phyloP scores from a whole-genome alignment of 2,797 vertebrate species.

The Chiloscyllium punctatum region DNA sequence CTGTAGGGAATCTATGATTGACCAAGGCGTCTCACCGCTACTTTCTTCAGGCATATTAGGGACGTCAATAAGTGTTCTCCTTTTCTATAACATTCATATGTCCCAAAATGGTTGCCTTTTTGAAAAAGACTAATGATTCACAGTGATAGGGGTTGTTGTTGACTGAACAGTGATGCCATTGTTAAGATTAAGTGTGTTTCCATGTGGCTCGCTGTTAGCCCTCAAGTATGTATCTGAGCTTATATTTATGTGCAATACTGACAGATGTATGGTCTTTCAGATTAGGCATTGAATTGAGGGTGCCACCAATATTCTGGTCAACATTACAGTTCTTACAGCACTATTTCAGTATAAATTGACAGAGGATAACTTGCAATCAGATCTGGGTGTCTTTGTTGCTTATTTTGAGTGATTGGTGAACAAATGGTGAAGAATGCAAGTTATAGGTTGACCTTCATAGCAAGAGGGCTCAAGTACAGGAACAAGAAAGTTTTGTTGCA shows the following conservation, averaged over 20 bases:
- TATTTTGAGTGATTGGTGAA: too few relatives aligned
- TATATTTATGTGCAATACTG: not conserved
- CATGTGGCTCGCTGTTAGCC: not conserved
- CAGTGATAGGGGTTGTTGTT: not conserved
- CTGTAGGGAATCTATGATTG: not conserved
- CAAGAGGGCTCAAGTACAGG: too few relatives aligned
- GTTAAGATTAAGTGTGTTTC: not conserved
- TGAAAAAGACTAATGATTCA: not conserved
- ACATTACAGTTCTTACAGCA: not conserved
- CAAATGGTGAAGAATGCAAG: too few relatives aligned
- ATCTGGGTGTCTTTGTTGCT: too few relatives aligned
- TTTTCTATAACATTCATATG: not conserved
- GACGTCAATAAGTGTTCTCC: not conserved
- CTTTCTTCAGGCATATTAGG: not conserved
- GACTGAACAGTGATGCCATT: not conserved
- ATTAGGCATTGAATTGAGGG: not conserved
- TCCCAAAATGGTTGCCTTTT: not conserved
- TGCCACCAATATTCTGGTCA: not conserved
- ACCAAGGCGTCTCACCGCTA: not conserved
- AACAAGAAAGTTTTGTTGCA: too few relatives aligned
- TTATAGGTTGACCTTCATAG: too few relatives aligned
- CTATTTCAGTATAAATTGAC: not conserved
- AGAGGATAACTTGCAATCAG: too few relatives aligned
- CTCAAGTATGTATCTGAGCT: not conserved
- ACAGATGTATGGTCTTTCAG: not conserved